A percentile compares a stretch with the other conserved stretches of the same genome.
Evolutionary conservation across 2,797 vertebrate genomes (phyloP).

Genomic region (Lepidocolaptes lacrymiger): DNA sequence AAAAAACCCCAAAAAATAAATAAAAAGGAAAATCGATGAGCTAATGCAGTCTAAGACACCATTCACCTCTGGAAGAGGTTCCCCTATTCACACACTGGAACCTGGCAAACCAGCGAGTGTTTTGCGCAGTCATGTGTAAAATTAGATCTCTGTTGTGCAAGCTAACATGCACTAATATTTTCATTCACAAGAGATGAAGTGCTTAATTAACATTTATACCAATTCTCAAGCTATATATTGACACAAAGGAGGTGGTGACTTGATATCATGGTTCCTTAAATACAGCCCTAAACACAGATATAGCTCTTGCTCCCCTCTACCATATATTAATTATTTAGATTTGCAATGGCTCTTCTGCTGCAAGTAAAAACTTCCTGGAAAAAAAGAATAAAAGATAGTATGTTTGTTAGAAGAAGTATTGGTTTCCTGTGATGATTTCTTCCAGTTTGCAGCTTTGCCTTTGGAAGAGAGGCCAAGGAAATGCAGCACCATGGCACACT

Average conservation of each 20-base stretch:
- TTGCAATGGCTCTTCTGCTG: background rate
- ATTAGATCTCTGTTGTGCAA: conserved; percentile 42
- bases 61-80: background rate
- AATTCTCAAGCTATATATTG: conserved; percentile 33
- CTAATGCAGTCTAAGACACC: background rate
- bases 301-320: background rate
- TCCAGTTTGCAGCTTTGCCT: background rate
- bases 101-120: background rate
- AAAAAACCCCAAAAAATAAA: background rate
- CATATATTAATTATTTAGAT: background rate
- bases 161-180: conserved; percentile 45
- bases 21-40: background rate
- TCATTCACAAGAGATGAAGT: conserved; percentile 46
- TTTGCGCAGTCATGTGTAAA: conserved; percentile 48
- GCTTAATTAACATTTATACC: conserved; percentile 57
- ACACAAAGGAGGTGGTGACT: conserved; percentile 32
- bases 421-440: background rate
- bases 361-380: background rate
- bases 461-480: background rate
- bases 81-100: background rate
- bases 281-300: background rate
- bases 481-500: accelerated
- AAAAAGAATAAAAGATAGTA: background rate
- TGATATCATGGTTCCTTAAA: conserved; percentile 4
- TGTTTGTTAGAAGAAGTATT: background rate